Evolutionary conservation across 2,113 vertebrate genomes (phyloP), one percentile per base, ranked within the genome.

Genomic region (Martes martes): DNA sequence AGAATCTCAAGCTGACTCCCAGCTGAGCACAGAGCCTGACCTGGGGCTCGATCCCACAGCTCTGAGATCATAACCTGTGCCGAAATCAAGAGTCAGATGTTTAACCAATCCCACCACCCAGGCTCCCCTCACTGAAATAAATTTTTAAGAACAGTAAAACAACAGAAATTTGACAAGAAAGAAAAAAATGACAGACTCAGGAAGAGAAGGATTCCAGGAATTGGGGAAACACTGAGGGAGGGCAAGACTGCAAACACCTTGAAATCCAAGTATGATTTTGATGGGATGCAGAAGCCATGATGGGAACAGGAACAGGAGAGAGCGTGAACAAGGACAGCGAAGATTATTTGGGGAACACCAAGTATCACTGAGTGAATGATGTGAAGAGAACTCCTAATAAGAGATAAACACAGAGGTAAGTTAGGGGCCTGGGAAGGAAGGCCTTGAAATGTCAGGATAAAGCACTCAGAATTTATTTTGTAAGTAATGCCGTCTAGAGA

Each of bases 381-480:
- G 1, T 73, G 6, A 10, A 81, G 76, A 86, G 28, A 76, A 88
- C 50, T 21, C 87, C 45, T 23, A 45, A 21, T 24, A 50, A 90
- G 71, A 95, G 31, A 67, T 18, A 71, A 97, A 83, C 63, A 67
- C 23, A 26, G 74, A 83, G 93, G 80, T 50, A 89, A 52, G 36
- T 59, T 59, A 67, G 67, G 31, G 50, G 55, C 47, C 74, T 31
- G 21, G 23, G 31, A 92, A 71, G 31, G n/a, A 93, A 97, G 79
- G 82, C 31, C 79, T 89, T 67, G 86, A 89, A 96, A 94, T 84
- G 69, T 94, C 89, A 91, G 36, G 52, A 39, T 61, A 74, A 89
- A 96, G 82, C 84, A 80, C 69, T 92, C n/a, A 81, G 88, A 94
- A 89, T 94, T 90, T 81, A 91, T 85, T 97, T 78, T 55, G 21